Evolutionary conservation across 2,888 invertebrate species (phyloP).

Genomic region (Cheiracanthium punctorium): DNA sequence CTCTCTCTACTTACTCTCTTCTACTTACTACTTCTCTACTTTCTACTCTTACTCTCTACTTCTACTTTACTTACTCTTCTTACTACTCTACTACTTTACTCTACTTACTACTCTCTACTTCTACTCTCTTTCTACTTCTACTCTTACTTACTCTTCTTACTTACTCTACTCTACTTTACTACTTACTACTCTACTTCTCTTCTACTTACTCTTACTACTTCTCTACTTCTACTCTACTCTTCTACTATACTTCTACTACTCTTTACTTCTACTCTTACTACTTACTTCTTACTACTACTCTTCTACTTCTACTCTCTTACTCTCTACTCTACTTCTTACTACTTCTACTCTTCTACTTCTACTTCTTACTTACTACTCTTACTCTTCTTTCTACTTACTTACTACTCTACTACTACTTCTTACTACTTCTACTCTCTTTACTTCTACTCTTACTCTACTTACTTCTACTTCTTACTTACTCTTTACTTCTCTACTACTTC

Average conservation of each 20-base stretch:
- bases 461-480: too few relatives aligned
- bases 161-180: neutral
- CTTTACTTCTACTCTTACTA: neutral
- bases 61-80: neutral
- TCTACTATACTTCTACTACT: neutral
- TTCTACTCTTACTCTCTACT: neutral
- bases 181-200: neutral
- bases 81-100: neutral
- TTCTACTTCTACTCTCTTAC: neutral
- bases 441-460: neutral
- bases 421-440: neutral
- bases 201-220: neutral
- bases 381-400: neutral
- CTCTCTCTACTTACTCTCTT: neutral
- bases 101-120: neutral
- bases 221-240: neutral
- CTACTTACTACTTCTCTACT: neutral
- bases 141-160: neutral
- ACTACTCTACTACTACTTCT: neutral
- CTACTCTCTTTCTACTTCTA: neutral
- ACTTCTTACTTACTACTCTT: neutral
- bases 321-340: neutral
- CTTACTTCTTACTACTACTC: neutral
- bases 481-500: neutral
- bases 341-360: neutral